phyloP scores from a whole-genome alignment of 2,797 vertebrate species.

The Furcifer pardalis region DNA sequence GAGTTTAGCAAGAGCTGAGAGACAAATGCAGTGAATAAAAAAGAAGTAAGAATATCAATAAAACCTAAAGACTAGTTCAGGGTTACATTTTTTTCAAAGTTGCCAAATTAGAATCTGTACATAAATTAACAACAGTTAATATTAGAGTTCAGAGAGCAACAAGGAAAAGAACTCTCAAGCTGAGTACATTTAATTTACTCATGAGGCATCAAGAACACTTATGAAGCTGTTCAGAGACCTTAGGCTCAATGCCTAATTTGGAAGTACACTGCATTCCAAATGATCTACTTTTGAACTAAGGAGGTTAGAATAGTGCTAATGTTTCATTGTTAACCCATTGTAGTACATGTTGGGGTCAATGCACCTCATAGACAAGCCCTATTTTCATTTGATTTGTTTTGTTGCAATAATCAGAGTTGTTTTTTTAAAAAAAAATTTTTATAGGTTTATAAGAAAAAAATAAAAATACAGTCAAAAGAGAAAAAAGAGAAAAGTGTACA shows the following conservation, averaged over 20 bases:
- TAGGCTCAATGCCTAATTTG: not conserved
- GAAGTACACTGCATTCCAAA: not conserved
- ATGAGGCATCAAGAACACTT: not conserved
- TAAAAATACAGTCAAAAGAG: too few relatives aligned
- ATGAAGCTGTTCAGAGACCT: not conserved
- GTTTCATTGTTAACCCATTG: too few relatives aligned
- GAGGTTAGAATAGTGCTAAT: not conserved
- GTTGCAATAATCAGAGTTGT: too few relatives aligned
- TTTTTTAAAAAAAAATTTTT: too few relatives aligned
- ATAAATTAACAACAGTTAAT: not conserved
- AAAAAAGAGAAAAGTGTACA: too few relatives aligned
- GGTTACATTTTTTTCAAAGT: not conserved
- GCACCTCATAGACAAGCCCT: not conserved
- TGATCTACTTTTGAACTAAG: not conserved
- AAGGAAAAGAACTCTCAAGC: not conserved
- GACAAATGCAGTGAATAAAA: not conserved
- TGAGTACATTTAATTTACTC: not conserved
- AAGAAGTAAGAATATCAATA: not conserved
- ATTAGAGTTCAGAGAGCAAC: not conserved
- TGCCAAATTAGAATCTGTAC: not conserved
- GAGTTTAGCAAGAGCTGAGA: not conserved
- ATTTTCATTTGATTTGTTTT: not conserved
- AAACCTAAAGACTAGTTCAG: constrained; percentile 12
- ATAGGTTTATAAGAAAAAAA: too few relatives aligned
- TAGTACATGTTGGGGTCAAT: not conserved